These are phyloP conservation scores for Phalera bucephala DNA, from an alignment of 2,888 invertebrate genomes.

Conservation along the genomic window DNA sequence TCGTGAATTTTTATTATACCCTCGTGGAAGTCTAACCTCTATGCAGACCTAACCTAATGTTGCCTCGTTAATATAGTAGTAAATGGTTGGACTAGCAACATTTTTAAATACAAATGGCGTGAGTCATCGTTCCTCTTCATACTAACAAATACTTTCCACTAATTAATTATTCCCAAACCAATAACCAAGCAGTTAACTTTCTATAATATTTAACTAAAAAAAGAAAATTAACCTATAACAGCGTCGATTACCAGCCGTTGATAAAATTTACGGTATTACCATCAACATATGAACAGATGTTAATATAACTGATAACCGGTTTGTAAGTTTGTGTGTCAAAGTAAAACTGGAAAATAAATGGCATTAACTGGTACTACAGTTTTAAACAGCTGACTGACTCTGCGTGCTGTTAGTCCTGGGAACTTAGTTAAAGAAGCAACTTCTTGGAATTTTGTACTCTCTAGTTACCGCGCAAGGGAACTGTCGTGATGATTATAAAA, in stretches of 20 bases:
- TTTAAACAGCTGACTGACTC: too few relatives aligned
- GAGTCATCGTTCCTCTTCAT: neutral
- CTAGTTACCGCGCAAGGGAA: too few relatives aligned
- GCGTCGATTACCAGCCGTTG: constrained; percentile 30
- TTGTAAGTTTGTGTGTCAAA: constrained; percentile 22
- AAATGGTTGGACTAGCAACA: too few relatives aligned
- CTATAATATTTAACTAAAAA: constrained; percentile 11
- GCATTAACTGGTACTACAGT: constrained; percentile 2
- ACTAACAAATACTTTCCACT: neutral
- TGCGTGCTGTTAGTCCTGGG: too few relatives aligned
- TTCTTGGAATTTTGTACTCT: too few relatives aligned
- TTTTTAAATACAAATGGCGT: too few relatives aligned
- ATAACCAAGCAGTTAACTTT: constrained; percentile 19
- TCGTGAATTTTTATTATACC: too few relatives aligned
- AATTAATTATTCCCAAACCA: constrained; percentile 1
- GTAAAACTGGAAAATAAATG: constrained; percentile 17
- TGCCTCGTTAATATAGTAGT: too few relatives aligned
- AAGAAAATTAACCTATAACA: constrained; percentile 28
- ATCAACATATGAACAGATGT: constrained; percentile 18
- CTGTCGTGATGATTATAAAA: too few relatives aligned
- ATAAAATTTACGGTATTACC: constrained; percentile 28
- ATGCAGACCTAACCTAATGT: too few relatives aligned
- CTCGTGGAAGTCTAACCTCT: too few relatives aligned
- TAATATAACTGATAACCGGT: constrained; percentile 21
- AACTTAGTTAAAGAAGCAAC: too few relatives aligned